Evolutionary conservation across 2,797 vertebrate genomes (phyloP).

Genomic region (Enteromius thamalakanensis): DNA sequence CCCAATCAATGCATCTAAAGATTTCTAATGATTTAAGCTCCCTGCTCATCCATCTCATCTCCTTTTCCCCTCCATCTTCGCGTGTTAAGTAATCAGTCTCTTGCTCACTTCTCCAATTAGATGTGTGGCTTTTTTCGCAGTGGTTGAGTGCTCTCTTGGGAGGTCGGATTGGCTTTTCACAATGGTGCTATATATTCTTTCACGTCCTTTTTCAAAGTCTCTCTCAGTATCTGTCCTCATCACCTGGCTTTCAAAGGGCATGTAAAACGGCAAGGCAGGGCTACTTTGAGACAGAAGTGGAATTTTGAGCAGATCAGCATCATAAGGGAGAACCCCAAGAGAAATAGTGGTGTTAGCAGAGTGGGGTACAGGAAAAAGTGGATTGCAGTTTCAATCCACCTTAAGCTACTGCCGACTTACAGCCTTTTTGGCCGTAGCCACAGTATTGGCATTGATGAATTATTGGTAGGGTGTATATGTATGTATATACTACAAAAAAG

Average conservation of each 20-base stretch:
- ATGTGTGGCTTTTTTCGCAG: slow-evolving; percentile 27
- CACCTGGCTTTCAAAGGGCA: slow-evolving; percentile 72
- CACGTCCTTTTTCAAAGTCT: slow-evolving; percentile 10
- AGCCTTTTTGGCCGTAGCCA: slow-evolving; percentile 30
- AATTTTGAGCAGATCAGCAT: slow-evolving; percentile 56
- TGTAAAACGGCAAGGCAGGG: slow-evolving; percentile 59
- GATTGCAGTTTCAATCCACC: slow-evolving; percentile 63
- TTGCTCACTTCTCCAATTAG: slow-evolving; percentile 56
- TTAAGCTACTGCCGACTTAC: slow-evolving; percentile 63
- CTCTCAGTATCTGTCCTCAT: slow-evolving; percentile 47
- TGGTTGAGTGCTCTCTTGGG: slow-evolving; percentile 38
- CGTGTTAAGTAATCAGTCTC: slow-evolving; percentile 57
- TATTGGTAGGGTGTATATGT: not conserved
- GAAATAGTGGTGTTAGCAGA: slow-evolving; percentile 37
- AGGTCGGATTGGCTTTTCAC: slow-evolving; percentile 31
- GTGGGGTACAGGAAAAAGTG: slow-evolving; percentile 29
- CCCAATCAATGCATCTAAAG: slow-evolving; percentile 75
- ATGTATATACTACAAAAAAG: not conserved
- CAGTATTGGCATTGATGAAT: slow-evolving; percentile 3
- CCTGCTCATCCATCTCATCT: slow-evolving; percentile 31
- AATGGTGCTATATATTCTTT: slow-evolving; percentile 49
- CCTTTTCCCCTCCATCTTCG: slow-evolving; percentile 37
- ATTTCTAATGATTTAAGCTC: slow-evolving; percentile 67
- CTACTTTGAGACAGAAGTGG: slow-evolving; percentile 62
- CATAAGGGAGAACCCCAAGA: slow-evolving; percentile 54